phyloP scores from a whole-genome alignment of 2,113 vertebrate genomes.

The Gymnarchus niloticus region DNA sequence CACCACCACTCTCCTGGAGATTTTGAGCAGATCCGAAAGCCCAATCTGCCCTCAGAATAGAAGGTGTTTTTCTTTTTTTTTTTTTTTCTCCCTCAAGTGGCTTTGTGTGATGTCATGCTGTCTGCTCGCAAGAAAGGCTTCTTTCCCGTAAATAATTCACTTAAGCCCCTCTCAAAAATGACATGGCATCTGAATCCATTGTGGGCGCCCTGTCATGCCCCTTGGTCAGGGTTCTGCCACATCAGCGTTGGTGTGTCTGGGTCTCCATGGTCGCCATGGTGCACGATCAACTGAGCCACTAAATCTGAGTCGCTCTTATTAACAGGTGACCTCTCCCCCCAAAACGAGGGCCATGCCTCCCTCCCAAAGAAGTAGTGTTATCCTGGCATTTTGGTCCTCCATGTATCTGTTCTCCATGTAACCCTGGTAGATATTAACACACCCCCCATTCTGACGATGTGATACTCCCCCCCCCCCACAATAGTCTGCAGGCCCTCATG shows the following conservation, averaged over 20 bases:
- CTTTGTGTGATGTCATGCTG: neutral
- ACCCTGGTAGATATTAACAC: neutral
- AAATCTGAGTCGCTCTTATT: neutral
- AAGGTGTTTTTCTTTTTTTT: too few species aligned
- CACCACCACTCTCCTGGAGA: constrained; percentile 1
- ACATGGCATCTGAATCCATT: neutral
- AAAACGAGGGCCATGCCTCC: neutral
- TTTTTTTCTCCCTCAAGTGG: neutral
- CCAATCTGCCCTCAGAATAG: neutral
- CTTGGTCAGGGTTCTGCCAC: neutral
- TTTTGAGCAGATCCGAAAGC: neutral
- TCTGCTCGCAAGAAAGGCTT: neutral
- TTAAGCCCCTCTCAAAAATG: neutral
- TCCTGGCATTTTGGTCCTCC: too few species aligned
- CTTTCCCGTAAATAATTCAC: neutral
- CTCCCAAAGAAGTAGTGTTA: neutral
- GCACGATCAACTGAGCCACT: neutral
- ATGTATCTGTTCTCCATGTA: neutral
- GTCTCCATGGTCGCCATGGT: too few species aligned
- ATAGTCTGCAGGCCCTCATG: constrained; percentile 93
- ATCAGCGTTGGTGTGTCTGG: too few species aligned
- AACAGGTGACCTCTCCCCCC: neutral
- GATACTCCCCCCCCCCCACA: neutral
- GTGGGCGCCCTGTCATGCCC: too few species aligned
- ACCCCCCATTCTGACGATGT: neutral